Conservation (phyloP, 1,140 invertebrate species). For the Chymomyza costata region DNA sequence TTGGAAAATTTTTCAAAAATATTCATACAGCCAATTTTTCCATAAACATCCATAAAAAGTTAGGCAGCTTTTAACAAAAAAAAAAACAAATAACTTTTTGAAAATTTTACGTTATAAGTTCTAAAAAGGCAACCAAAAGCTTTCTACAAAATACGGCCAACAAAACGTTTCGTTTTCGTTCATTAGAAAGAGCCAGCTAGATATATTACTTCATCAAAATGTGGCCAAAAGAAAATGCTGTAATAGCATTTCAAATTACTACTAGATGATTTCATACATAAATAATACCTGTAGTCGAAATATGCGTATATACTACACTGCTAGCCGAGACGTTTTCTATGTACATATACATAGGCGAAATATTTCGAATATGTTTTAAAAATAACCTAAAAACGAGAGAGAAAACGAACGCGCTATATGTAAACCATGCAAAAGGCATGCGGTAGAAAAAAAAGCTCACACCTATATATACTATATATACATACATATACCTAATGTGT, state of each 20-base stretch:
- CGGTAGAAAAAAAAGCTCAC: slow-evolving; percentile 40
- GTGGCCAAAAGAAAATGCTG: slow-evolving; percentile 33
- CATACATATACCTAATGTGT: slow-evolving; percentile 11
- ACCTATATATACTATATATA: slow-evolving; percentile 16
- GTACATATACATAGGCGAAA: slow-evolving; percentile 46
- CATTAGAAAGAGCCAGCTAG: slow-evolving; percentile 31
- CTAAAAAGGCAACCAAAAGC: too few species aligned
- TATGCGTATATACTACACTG: slow-evolving; percentile 49
- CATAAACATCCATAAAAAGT: not conserved
- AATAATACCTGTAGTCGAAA: slow-evolving; percentile 40
- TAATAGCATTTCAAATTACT: slow-evolving; percentile 62
- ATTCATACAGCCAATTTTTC: slow-evolving; percentile 1
- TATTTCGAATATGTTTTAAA: slow-evolving; percentile 70
- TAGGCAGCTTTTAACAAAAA: not conserved
- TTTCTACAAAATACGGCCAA: too few species aligned
- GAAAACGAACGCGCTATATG: too few species aligned
- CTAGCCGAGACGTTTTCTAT: slow-evolving; percentile 13
- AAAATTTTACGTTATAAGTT: too few species aligned
- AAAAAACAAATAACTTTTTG: too few species aligned
- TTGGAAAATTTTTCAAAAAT: too few species aligned
- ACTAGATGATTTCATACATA: slow-evolving; percentile 53
- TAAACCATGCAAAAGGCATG: too few species aligned
- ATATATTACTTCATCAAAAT: slow-evolving; percentile 40
- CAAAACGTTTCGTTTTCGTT: not conserved
- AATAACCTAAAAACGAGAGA: slow-evolving; percentile 41